Evolutionary conservation across 2,113 vertebrate genomes (phyloP), one percentile per base, ranked within the genome.

Genomic region (Triplophysa tibetana): DNA sequence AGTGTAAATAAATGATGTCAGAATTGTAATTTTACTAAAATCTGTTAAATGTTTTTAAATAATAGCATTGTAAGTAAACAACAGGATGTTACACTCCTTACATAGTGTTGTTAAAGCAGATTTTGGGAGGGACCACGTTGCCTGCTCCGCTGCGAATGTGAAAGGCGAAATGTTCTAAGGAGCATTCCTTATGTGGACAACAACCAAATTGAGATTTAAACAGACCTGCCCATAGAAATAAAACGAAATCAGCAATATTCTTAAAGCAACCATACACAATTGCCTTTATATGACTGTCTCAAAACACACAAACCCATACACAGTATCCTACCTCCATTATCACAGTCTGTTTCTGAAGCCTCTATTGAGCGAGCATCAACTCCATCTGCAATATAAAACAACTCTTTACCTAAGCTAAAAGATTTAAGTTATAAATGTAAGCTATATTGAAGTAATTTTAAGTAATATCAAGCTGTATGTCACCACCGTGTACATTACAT

Each of bases 71-170:
- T 12, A 12, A 70, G 23, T 48, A 14, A 81, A 26, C 43, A 43
- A 50, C 8, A 29, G 73, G 0, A 21, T 65, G 16, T 4, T 19
- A 23, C 9, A 26, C 2, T 48, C 90, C 95, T 88, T 91, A 97
- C 96, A 85, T 38, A 19, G 75, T 41, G 23, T 89, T 89, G 0
- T 97, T 81, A 3, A 98, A 95, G 86, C 96, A 98, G 77, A 98
- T 92, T 9, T 83, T 91, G 50, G 96, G 95, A n/a, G 95, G 95
- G 7, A 97, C 90, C 14, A 95, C 86, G 0, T 94, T 89, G 50
- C 95, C 94, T 0, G 93, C 93, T 0, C 96, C 95, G 0, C 96
- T 98, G 67, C 13, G 48, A 73, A 98, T 85, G 70, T 77, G 90
- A 65, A 99, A 91, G 0, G 94, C 84, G 50, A 94, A 98, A 66